These are phyloP conservation scores for Craniophora ligustri DNA, from an alignment of 2,888 invertebrate species.

Conservation along the genomic window DNA sequence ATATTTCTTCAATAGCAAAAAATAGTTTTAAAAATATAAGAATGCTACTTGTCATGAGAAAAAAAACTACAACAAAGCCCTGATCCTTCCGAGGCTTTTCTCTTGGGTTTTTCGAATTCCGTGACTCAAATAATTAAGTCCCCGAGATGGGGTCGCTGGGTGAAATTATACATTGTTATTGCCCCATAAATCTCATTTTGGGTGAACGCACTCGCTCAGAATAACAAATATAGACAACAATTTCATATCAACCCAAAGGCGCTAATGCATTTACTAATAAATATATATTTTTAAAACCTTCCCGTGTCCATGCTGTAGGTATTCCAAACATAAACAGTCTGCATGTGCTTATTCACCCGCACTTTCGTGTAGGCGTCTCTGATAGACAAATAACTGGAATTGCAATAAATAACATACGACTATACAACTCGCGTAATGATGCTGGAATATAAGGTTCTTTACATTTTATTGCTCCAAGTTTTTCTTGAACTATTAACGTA, in stretches of 20 bases:
- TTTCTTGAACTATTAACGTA: conserved; percentile 33
- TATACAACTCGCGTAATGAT: conserved; percentile 13
- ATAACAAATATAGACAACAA: conserved; percentile 75
- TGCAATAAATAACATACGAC: conserved; percentile 16
- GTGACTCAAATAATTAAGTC: conserved; percentile 88
- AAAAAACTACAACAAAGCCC: conserved; percentile 80
- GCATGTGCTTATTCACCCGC: conserved; percentile 19
- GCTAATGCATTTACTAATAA: conserved; percentile 33
- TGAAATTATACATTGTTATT: conserved; percentile 86
- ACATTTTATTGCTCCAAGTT: conserved; percentile 18
- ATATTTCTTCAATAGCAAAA: conserved; percentile 83
- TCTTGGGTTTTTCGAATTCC: conserved; percentile 83
- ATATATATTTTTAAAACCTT: conserved; percentile 17
- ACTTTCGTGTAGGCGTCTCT: conserved; percentile 14
- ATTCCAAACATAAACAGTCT: conserved; percentile 6
- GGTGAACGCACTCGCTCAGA: conserved; percentile 76
- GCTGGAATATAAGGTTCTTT: conserved; percentile 20
- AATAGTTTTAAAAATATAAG: conserved; percentile 76
- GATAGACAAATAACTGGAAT: conserved; percentile 40
- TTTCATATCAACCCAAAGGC: conserved; percentile 60
- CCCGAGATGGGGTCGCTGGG: conserved; percentile 76
- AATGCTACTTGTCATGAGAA: conserved; percentile 67
- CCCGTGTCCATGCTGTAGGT: conserved; percentile 4
- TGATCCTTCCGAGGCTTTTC: conserved; percentile 83
- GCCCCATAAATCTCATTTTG: conserved; percentile 85